Conservation (phyloP, 1,140 invertebrate genomes). For the Mya arenaria region DNA sequence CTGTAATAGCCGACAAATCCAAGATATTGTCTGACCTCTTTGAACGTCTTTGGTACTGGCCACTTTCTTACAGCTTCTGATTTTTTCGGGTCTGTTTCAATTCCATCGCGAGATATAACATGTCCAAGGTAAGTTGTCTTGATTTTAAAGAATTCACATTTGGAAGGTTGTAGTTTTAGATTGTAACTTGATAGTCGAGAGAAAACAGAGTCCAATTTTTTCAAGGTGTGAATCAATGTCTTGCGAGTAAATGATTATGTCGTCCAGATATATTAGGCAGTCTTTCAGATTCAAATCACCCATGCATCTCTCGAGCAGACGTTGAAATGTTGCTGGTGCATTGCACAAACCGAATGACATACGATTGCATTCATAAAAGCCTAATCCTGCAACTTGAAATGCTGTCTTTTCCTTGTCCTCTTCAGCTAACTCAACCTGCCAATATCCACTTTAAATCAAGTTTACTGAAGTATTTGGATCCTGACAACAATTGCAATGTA, state of each 20-base stretch:
- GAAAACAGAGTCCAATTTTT: not conserved
- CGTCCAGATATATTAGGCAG: conserved; percentile 17
- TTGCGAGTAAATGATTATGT: conserved; percentile 4
- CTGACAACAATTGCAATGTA: not conserved
- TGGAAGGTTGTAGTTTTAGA: conserved; percentile 12
- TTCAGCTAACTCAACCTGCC: conserved; percentile 33
- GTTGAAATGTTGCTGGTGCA: conserved; percentile 6
- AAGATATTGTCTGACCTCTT: not conserved
- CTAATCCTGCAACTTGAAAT: not conserved
- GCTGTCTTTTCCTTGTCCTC: conserved; percentile 22
- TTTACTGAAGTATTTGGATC: conserved; percentile 1
- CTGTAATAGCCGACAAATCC: not conserved
- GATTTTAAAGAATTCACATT: conserved; percentile 6
- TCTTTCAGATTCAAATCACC: conserved; percentile 12
- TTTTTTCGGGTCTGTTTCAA: conserved; percentile 30
- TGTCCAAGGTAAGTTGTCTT: not conserved
- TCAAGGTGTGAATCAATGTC: not conserved
- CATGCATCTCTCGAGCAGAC: conserved; percentile 26
- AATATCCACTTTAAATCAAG: not conserved
- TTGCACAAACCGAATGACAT: conserved; percentile 11
- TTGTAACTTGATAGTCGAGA: not conserved
- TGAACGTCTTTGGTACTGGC: not conserved
- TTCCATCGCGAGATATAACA: not conserved
- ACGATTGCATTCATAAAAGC: conserved; percentile 20
- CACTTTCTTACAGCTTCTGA: not conserved